Evolutionary conservation across 2,113 vertebrate genomes (phyloP).

Genomic region (Salvelinus alpinus): DNA sequence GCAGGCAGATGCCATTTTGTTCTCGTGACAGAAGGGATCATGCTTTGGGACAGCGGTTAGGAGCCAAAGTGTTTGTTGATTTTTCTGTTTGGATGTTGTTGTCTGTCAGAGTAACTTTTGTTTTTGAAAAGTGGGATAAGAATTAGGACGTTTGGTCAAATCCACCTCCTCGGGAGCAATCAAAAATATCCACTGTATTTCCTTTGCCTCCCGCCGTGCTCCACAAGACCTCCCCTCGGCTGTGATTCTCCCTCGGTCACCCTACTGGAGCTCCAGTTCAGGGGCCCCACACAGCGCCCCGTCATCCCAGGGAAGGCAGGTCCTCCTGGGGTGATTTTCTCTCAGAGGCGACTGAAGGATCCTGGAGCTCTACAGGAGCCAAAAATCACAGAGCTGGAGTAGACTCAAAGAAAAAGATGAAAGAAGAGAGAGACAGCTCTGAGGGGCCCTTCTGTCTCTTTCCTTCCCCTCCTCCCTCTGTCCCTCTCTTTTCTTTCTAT

Average conservation of each 20-base stretch:
- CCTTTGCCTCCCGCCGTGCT: no score
- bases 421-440: constrained; percentile 40
- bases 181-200: no score
- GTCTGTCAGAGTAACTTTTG: neutral
- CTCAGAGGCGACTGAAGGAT: constrained; percentile 25
- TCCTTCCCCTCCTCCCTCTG: neutral
- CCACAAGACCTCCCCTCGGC: no score
- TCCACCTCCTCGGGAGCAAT: no score
- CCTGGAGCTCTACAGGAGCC: constrained; percentile 12
- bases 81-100: constrained; percentile 2
- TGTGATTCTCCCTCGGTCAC: constrained; percentile 3
- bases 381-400: constrained; percentile 44
- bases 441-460: constrained; percentile 31
- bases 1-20: no score
- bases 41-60: constrained; percentile 8
- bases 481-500: neutral
- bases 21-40: no score
- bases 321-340: constrained; percentile 47
- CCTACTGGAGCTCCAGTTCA: constrained; percentile 10
- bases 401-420: constrained; percentile 58
- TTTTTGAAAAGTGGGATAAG: neutral
- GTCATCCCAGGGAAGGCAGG: constrained; percentile 24
- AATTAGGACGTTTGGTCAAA: no score
- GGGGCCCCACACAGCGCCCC: constrained; percentile 6
- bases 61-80: neutral